Conservation (phyloP, 92 coral and sea anemone genomes). For the Isaurus tuberculatus region DNA sequence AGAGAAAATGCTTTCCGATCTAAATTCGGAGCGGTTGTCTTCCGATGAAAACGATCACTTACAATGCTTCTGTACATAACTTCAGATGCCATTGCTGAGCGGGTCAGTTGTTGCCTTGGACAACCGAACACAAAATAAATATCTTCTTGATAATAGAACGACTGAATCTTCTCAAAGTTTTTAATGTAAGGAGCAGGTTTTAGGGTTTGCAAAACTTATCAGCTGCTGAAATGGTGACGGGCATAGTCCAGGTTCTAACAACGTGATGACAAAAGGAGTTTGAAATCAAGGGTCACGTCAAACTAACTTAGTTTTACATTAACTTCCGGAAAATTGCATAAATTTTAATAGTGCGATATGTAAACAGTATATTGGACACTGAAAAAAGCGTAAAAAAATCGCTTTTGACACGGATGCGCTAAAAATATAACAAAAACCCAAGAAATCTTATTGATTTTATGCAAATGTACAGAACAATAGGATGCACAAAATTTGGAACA, state of each 20-base stretch:
- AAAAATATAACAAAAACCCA: no score
- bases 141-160: background rate
- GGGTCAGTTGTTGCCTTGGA: background rate
- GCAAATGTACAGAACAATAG: no score
- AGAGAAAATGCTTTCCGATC: background rate
- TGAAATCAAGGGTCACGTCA: background rate
- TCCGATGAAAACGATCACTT: background rate
- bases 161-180: background rate
- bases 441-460: no score
- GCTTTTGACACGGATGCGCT: background rate
- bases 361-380: background rate
- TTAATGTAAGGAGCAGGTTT: background rate
- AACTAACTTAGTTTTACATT: background rate
- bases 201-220: background rate
- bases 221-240: background rate
- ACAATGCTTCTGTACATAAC: background rate
- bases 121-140: background rate
- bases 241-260: background rate
- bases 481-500: no score
- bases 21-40: background rate
- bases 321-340: constrained; percentile 17
- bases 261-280: background rate
- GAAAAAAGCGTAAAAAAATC: background rate
- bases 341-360: background rate
- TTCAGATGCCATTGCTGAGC: constrained; percentile 22